phyloP scores from a whole-genome alignment of 1,140 invertebrate species.

The Leptinotarsa texana region DNA sequence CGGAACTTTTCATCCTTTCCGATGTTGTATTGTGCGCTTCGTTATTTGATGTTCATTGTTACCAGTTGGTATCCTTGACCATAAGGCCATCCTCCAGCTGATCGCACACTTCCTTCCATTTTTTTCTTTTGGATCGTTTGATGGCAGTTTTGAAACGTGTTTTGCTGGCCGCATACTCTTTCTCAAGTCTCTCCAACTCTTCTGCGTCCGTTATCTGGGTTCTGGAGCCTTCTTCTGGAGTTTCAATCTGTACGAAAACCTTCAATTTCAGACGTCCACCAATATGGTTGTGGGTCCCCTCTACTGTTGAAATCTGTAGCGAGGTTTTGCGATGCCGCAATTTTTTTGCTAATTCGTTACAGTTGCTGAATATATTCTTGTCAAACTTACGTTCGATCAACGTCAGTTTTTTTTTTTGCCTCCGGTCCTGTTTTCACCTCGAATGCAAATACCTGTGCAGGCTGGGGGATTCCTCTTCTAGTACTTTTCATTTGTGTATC shows the following conservation, averaged over 20 bases:
- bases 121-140: not conserved
- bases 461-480: not conserved
- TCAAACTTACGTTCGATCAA: not conserved
- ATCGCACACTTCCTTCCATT: not conserved
- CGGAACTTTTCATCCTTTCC: not conserved
- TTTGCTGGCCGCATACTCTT: not conserved
- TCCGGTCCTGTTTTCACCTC: not conserved
- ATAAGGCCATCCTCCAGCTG: not conserved
- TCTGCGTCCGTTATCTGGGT: not conserved
- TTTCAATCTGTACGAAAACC: not conserved
- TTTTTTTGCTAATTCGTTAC: not conserved
- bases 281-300: not conserved
- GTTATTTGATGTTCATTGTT: not conserved
- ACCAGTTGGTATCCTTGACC: not conserved
- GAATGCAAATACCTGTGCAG: not conserved
- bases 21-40: not conserved
- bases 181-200: not conserved
- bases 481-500: not conserved
- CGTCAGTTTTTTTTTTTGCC: not conserved
- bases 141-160: not conserved
- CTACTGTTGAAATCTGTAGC: not conserved
- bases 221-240: not conserved
- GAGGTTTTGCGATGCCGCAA: not conserved
- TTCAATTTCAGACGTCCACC: not conserved
- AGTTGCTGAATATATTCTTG: not conserved